Conservation (phyloP, 2,797 vertebrate genomes). For the Graptemys geographica region DNA sequence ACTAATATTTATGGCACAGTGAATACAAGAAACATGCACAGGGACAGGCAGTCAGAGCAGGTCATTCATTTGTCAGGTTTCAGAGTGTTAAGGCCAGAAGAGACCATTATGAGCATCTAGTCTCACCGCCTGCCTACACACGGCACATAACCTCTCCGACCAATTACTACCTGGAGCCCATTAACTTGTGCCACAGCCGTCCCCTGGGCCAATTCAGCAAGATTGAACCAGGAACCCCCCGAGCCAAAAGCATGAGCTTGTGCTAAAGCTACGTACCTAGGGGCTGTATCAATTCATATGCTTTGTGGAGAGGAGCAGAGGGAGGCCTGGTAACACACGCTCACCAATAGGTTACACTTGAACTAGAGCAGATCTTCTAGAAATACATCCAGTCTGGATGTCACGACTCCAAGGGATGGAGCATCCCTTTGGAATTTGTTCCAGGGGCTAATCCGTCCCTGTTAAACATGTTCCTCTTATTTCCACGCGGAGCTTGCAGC, state of each 20-base stretch:
- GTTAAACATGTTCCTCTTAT: background rate
- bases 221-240: background rate
- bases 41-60: background rate
- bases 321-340: background rate
- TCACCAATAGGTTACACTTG: background rate
- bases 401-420: background rate
- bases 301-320: background rate
- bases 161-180: background rate
- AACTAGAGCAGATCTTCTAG: background rate
- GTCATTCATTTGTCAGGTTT: background rate
- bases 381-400: background rate
- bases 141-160: background rate
- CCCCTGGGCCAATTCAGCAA: background rate
- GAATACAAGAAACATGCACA: background rate
- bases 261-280: background rate
- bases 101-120: background rate
- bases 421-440: background rate
- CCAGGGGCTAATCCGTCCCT: background rate
- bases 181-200: background rate
- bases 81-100: background rate
- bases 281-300: background rate
- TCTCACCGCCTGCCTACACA: background rate
- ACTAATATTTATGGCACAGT: background rate
- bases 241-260: background rate
- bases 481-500: constrained; percentile 43